phyloP scores from a whole-genome alignment of 2,888 invertebrate genomes.

The Drosophila atroscutellata region DNA sequence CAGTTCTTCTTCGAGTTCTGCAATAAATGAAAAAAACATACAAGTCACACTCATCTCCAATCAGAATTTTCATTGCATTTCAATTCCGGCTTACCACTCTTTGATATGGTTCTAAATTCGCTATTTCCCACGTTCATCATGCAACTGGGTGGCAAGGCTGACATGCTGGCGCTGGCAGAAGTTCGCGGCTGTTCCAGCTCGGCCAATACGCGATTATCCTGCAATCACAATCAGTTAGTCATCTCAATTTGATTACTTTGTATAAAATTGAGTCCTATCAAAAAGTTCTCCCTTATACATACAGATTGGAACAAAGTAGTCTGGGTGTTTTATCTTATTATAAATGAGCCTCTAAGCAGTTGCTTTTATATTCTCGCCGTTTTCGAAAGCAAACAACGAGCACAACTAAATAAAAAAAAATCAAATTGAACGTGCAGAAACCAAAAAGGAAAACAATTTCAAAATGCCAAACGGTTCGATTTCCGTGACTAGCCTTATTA shows the following conservation, averaged over 20 bases:
- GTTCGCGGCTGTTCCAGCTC: slow-evolving; percentile 93
- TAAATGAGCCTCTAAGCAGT: not conserved
- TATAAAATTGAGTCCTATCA: not conserved
- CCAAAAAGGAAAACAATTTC: not conserved
- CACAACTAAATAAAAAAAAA: not conserved
- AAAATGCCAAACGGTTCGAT: slow-evolving; percentile 18
- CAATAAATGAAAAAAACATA: slow-evolving; percentile 1
- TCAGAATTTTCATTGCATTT: too few species aligned
- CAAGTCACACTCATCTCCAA: not conserved
- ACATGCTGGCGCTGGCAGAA: slow-evolving; percentile 81
- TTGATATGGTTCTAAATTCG: slow-evolving; percentile 84
- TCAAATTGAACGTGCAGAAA: slow-evolving; percentile 28
- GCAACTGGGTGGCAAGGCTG: slow-evolving; percentile 82
- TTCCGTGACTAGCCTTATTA: slow-evolving; percentile 17
- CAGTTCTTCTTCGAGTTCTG: slow-evolving; percentile 83
- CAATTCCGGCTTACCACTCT: slow-evolving; percentile 73
- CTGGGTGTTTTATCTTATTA: not conserved
- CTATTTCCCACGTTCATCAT: slow-evolving; percentile 81
- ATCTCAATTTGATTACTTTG: not conserved
- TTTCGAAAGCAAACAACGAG: not conserved
- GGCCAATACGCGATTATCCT: slow-evolving; percentile 93
- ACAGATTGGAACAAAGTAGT: not conserved
- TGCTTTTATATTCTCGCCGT: not conserved
- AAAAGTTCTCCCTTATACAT: not conserved
- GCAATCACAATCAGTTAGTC: slow-evolving; percentile 24